Conservation (phyloP, 2,113 vertebrate genomes). For the Trichomycterus rosablanca region DNA sequence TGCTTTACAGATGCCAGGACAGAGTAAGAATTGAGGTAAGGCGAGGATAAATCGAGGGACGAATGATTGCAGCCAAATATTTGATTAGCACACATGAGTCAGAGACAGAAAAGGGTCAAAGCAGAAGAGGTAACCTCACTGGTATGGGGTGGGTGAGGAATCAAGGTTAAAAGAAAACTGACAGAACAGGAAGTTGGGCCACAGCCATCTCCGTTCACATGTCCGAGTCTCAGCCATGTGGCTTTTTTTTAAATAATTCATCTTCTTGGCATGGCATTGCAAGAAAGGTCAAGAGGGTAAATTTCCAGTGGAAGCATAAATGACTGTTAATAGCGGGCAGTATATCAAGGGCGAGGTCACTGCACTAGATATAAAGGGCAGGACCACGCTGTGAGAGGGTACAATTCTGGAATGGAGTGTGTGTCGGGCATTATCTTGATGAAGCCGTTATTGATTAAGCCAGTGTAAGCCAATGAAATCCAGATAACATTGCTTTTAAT, state of each 20-base stretch:
- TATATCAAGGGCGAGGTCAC: constrained; percentile 25
- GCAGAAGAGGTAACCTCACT: not conserved
- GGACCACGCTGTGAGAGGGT: not conserved
- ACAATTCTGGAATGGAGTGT: not conserved
- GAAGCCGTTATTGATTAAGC: constrained; percentile 53
- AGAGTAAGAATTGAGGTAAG: too few species aligned
- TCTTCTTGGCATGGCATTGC: not conserved
- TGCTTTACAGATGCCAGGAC: too few species aligned
- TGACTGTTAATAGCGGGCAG: constrained; percentile 18
- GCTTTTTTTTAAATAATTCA: not conserved
- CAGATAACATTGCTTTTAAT: constrained; percentile 61
- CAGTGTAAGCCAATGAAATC: constrained; percentile 56
- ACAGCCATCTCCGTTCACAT: constrained; percentile 16
- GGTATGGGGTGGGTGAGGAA: not conserved
- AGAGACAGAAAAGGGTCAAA: constrained; percentile 21
- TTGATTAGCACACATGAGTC: constrained; percentile 21
- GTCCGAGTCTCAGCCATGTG: constrained; percentile 9
- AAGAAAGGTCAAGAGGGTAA: constrained; percentile 7
- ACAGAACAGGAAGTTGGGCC: constrained; percentile 26
- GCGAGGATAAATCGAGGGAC: too few species aligned
- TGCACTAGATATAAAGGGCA: not conserved
- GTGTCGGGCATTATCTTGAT: constrained; percentile 65
- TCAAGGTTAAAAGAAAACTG: constrained; percentile 21
- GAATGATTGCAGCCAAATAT: constrained; percentile 21
- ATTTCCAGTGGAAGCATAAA: constrained; percentile 20